Evolutionary conservation across 2,113 vertebrate species (phyloP).

Genomic region (Phoenicopterus ruber): DNA sequence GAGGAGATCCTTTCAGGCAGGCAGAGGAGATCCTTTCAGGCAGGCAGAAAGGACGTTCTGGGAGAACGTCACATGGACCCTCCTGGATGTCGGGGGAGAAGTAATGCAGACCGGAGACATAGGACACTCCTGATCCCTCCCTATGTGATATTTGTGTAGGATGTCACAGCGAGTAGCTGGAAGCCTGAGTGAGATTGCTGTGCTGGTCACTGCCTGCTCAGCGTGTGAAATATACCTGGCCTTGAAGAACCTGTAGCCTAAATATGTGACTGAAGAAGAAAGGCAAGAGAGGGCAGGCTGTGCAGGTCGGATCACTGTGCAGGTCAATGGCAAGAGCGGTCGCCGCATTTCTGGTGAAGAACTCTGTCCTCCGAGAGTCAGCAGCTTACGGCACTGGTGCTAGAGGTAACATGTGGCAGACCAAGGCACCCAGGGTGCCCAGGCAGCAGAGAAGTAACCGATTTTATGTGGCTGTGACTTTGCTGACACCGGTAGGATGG

Average conservation of each 20-base stretch:
- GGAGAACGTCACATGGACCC: background rate
- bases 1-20: background rate
- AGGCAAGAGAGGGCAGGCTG: background rate
- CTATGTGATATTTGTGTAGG: background rate
- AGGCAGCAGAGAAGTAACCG: background rate
- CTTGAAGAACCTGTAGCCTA: background rate
- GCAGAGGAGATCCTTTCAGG: too few relatives aligned
- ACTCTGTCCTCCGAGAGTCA: background rate
- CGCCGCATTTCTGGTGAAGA: background rate
- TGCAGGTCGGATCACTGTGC: accelerated
- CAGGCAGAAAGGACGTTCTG: too few relatives aligned
- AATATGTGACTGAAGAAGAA: background rate
- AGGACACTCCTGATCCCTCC: background rate
- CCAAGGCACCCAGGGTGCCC: background rate
- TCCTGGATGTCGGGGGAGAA: background rate
- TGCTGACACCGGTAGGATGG: background rate
- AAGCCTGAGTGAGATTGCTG: background rate
- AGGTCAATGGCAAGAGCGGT: background rate
- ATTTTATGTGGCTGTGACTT: background rate
- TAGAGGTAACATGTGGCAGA: background rate
- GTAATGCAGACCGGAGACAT: background rate
- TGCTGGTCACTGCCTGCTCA: background rate
- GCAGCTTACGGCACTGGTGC: background rate
- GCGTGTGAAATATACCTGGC: background rate
- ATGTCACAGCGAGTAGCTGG: background rate